Conservation (phyloP, 2,888 invertebrate species). For the Ashinkailepas kermadecensis region DNA sequence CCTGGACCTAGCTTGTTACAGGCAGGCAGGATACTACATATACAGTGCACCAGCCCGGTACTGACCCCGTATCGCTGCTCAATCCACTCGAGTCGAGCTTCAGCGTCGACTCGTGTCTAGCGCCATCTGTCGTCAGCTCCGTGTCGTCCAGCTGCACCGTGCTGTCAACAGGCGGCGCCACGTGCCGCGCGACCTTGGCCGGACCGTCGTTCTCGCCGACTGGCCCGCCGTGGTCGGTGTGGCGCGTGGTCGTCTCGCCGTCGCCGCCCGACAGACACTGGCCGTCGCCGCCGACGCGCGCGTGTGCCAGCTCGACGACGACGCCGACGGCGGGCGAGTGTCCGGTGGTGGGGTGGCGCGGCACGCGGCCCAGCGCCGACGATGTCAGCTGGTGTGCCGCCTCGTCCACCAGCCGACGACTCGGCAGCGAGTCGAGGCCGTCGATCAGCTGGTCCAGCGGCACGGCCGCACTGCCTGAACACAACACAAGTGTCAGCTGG, state of each 20-base stretch:
- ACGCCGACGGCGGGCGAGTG: background rate
- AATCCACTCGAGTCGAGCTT: background rate
- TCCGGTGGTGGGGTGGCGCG: background rate
- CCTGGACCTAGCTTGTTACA: too few relatives aligned
- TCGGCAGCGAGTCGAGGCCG: background rate
- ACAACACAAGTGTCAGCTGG: background rate
- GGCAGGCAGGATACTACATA: too few relatives aligned
- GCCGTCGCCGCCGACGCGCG: background rate
- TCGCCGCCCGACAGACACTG: background rate
- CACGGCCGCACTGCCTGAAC: background rate
- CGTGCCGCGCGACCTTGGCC: background rate
- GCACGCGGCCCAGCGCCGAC: background rate
- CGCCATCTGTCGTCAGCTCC: background rate
- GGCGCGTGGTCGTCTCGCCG: background rate
- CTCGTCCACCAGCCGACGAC: background rate
- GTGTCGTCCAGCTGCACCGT: background rate
- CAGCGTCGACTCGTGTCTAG: background rate
- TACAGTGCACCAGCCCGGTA: background rate
- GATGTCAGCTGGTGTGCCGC: background rate
- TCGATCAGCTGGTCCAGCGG: background rate
- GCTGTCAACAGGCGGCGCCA: slow-evolving; percentile 1
- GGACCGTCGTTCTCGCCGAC: too few relatives aligned
- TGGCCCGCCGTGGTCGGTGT: background rate
- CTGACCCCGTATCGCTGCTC: background rate
- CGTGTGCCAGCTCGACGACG: slow-evolving; percentile 1